Evolutionary conservation across 2,888 invertebrate species (phyloP), one percentile per base, ranked within the genome.

Genomic region (Platerodrilus igneus): DNA sequence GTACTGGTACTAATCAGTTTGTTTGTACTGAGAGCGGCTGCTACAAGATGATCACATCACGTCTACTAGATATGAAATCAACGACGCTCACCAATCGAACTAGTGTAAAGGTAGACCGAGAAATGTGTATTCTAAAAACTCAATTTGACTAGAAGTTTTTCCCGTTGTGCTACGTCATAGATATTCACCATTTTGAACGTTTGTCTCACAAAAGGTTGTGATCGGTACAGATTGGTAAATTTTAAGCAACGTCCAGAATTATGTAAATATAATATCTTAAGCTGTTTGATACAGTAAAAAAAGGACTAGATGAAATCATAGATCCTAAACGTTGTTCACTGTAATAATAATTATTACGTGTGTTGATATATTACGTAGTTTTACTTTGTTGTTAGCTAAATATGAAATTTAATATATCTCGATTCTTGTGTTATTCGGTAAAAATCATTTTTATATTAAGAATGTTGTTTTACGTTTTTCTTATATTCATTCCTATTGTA

Each of bases 41-140:
- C 54, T 52, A 56, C 59, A 41, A 64, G 64, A 65, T 64, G 64
- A 65, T 64, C 59, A 55, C 56, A 50, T 51, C 45, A 36, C 42
- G 41, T 22, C 31, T 47, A 33, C 35, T 35, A 51, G 53, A 55
- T 49, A 51, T 51, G 41, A 50, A 55, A 51, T 48, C 52, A 53
- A 48, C 45, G 48, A 49, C 35, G 48, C 45, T 48, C 51, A 48
- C 42, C 26, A 48, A 48, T 47, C 39, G 43, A 51, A 49, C 45
- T 50, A 51, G 48, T 38, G 47, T 45, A 49, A 48, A 42, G 36
- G 44, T 44, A 37, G 21, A 41, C 41, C 31, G 23, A 43, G 33
- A 36, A n/a, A n/a, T n/a, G n/a, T n/a, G n/a, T n/a, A n/a, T n/a
- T n/a, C n/a, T n/a, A n/a, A n/a, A n/a, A n/a, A n/a, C n/a, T n/a